phyloP scores from a whole-genome alignment of 1,140 invertebrate genomes.

The Pogonomyrmex californicus region DNA sequence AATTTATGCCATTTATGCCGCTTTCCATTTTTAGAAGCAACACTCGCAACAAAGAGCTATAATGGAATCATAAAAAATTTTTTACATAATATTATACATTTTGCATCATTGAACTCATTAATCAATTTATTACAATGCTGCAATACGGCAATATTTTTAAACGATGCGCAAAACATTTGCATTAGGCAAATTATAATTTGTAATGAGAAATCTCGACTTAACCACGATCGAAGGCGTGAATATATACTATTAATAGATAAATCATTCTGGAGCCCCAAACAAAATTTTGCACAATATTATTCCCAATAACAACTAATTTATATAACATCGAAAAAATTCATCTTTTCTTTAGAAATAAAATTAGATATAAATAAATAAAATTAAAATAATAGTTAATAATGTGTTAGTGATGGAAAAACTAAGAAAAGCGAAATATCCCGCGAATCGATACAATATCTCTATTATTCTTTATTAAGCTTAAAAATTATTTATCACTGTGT shows the following conservation, averaged over 20 bases:
- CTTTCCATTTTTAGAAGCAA: conserved; percentile 23
- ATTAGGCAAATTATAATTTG: neutral
- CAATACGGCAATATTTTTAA: neutral
- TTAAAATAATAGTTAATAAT: neutral
- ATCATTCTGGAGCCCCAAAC: neutral
- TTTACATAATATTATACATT: neutral
- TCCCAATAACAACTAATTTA: neutral
- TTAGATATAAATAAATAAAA: neutral
- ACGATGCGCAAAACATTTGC: neutral
- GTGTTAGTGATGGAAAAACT: neutral
- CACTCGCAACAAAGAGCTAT: neutral
- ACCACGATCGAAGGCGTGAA: neutral
- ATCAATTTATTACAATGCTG: neutral
- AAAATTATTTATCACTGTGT: neutral
- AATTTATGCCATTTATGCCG: conserved; percentile 39
- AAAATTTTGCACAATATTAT: neutral
- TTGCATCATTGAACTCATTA: conserved; percentile 25
- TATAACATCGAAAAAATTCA: neutral
- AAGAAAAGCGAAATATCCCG: neutral
- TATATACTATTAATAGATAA: neutral
- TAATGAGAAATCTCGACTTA: neutral
- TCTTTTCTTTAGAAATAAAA: neutral
- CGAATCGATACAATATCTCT: neutral
- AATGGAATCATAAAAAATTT: neutral
- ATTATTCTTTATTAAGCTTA: neutral